Percentiles rank a stretch among this genome's conserved stretches.
phyloP scores from a whole-genome alignment of 1,140 invertebrate species.

The Mesaphorura yosii region DNA sequence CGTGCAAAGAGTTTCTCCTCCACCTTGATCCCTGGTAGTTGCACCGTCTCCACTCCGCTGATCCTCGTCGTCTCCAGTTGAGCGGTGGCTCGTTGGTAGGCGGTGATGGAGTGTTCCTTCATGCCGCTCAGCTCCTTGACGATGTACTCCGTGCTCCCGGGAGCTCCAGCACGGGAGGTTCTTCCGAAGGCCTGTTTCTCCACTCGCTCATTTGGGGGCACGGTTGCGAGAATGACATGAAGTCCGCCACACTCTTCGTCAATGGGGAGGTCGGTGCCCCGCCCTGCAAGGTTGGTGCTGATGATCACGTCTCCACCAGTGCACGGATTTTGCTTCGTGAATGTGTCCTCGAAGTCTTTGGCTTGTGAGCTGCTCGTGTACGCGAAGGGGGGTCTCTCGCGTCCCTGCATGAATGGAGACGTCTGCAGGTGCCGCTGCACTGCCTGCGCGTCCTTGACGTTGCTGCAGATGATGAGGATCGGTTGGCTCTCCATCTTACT shows the following conservation, averaged over 20 bases:
- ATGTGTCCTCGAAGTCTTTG: background rate
- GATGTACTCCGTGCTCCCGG: slow-evolving; percentile 13
- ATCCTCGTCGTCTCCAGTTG: background rate
- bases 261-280: slow-evolving; percentile 30
- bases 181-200: slow-evolving; percentile 30
- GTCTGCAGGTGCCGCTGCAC: background rate
- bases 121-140: background rate
- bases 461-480: background rate
- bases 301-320: background rate
- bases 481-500: background rate
- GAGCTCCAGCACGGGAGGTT: slow-evolving; percentile 24
- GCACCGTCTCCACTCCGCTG: background rate
- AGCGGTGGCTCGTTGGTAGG: slow-evolving; percentile 1
- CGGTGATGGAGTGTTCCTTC: background rate
- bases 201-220: slow-evolving; percentile 28
- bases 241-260: too few relatives aligned
- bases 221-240: slow-evolving; percentile 31
- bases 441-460: background rate
- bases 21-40: background rate
- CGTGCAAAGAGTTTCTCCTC: background rate
- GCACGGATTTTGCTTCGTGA: background rate
- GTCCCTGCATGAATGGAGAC: background rate
- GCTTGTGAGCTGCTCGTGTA: background rate
- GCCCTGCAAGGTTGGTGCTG: background rate
- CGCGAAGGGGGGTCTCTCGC: background rate